Evolutionary conservation across 1,140 invertebrate species (phyloP).

Genomic region (Nephila pilipes): DNA sequence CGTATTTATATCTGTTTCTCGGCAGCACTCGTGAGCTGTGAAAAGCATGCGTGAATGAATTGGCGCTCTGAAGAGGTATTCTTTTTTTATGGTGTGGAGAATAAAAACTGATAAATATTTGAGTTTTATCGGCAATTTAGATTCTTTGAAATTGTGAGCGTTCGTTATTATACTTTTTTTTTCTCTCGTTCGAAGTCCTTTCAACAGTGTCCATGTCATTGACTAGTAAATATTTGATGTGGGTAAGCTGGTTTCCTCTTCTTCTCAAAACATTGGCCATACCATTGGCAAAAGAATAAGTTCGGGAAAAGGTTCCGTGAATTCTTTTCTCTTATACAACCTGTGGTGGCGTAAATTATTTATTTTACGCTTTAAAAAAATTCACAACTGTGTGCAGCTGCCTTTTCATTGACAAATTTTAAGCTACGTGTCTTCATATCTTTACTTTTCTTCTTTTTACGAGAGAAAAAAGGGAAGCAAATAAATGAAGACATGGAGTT

Average conservation of each 20-base stretch:
- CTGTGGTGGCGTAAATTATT: not conserved
- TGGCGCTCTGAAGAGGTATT: not conserved
- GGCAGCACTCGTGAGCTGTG: not conserved
- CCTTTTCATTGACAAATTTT: too few species aligned
- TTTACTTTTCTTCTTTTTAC: too few species aligned
- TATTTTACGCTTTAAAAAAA: not conserved
- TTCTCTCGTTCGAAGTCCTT: not conserved
- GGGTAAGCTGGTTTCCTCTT: not conserved
- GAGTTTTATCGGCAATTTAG: constrained; percentile 26
- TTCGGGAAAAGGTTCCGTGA: not conserved
- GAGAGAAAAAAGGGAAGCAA: too few species aligned
- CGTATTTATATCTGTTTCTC: not conserved
- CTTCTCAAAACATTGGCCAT: not conserved
- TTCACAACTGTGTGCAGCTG: not conserved
- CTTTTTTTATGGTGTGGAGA: not conserved
- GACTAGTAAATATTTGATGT: not conserved
- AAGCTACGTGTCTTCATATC: too few species aligned
- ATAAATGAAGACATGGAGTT: too few species aligned
- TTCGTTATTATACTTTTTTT: not conserved
- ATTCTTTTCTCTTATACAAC: not conserved
- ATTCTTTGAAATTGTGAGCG: not conserved
- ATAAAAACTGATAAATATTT: constrained; percentile 31
- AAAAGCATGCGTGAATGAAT: not conserved
- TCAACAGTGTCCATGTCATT: not conserved
- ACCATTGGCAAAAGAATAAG: not conserved